These are phyloP conservation scores for Physocephala rufipes DNA, from an alignment of 2,888 invertebrate species.

Conservation along the genomic window DNA sequence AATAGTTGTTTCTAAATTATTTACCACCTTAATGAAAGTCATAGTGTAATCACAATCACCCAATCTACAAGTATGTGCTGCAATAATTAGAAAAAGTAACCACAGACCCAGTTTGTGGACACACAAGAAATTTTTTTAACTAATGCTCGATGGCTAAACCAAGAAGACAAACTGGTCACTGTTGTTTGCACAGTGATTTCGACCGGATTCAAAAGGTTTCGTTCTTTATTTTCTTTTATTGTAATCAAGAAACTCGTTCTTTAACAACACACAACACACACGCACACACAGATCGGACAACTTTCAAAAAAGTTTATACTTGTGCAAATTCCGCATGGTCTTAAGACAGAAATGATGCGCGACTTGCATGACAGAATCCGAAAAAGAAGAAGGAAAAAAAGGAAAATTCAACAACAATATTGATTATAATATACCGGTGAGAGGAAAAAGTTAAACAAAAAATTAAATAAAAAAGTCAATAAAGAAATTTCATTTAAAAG, in stretches of 20 bases:
- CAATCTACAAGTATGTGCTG: constrained; percentile 3
- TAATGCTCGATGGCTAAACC: neutral
- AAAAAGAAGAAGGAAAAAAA: neutral
- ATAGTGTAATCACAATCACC: neutral
- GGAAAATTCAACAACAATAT: neutral
- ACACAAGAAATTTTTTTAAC: too few relatives aligned
- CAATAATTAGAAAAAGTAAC: constrained; percentile 14
- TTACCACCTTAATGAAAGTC: neutral
- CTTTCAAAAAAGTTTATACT: constrained; percentile 51
- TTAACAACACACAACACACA: constrained; percentile 6
- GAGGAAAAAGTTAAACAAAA: constrained; percentile 35
- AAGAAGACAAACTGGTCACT: too few relatives aligned
- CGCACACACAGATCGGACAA: constrained; percentile 31
- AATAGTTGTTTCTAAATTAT: neutral
- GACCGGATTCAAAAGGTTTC: neutral
- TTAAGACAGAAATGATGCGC: neutral
- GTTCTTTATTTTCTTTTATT: constrained; percentile 3
- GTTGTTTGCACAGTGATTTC: too few relatives aligned
- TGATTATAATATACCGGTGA: neutral
- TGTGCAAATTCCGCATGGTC: constrained; percentile 13
- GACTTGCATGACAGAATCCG: neutral
- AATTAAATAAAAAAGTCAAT: constrained; percentile 33
- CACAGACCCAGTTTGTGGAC: neutral
- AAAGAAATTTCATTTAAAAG: neutral
- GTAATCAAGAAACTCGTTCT: constrained; percentile 9